Evolutionary conservation across 2,113 vertebrate genomes (phyloP).

Genomic region (Phylloscopus whistleri): DNA sequence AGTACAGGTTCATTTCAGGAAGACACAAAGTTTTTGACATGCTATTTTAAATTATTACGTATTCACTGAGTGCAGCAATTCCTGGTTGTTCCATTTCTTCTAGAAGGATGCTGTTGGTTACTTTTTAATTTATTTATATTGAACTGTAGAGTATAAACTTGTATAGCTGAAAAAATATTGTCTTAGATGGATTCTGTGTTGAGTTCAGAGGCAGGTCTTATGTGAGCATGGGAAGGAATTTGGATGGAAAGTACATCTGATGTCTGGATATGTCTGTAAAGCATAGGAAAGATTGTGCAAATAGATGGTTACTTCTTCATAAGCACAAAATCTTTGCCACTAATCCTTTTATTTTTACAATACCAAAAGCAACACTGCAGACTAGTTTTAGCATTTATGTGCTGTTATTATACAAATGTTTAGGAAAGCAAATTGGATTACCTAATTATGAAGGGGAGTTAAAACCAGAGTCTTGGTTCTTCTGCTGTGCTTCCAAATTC

Average conservation of each 20-base stretch:
- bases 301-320: background rate
- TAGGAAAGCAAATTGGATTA: background rate
- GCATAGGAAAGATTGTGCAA: background rate
- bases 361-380: background rate
- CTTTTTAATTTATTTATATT: background rate
- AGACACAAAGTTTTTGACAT: accelerated
- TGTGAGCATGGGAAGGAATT: background rate
- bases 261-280: background rate
- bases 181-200: background rate
- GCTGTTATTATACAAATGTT: background rate
- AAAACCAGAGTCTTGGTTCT: background rate
- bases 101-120: background rate
- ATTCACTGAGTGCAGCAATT: background rate
- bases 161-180: background rate
- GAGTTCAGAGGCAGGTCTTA: background rate
- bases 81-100: background rate
- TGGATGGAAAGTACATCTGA: background rate
- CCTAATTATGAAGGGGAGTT: background rate
- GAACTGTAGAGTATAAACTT: background rate
- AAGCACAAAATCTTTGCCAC: background rate
- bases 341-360: background rate
- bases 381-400: background rate
- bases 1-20: background rate
- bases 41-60: background rate
- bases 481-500: background rate